Percentiles rank a stretch among this genome's conserved stretches.
Conservation (phyloP, 1,140 invertebrate genomes). For the Diabrotica undecimpunctata region DNA sequence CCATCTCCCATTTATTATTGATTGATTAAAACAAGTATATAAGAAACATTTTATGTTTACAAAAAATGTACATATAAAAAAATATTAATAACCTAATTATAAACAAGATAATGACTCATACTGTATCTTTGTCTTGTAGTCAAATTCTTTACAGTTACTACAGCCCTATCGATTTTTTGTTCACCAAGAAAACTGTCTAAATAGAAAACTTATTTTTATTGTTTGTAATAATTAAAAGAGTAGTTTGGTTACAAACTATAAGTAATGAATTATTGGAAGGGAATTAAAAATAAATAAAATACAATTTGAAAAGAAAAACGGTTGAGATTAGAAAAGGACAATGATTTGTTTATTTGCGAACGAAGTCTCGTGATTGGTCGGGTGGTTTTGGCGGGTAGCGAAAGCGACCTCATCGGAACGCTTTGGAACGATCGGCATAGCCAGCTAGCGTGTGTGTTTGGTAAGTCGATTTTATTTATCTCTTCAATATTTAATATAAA, state of each 20-base stretch:
- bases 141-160: no score
- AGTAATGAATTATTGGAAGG: not conserved
- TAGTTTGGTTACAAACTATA: not conserved
- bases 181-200: no score
- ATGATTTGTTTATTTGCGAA: slow-evolving; percentile 16
- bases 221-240: no score
- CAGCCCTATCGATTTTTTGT: no score
- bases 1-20: no score
- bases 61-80: no score
- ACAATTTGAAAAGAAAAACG: slow-evolving; percentile 20
- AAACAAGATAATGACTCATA: no score
- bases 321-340: slow-evolving; percentile 20
- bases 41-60: no score
- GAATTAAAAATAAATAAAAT: not conserved
- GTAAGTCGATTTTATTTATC: slow-evolving; percentile 21
- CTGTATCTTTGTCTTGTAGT: no score
- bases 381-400: slow-evolving; percentile 16
- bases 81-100: no score
- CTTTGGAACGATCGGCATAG: slow-evolving; percentile 20
- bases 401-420: slow-evolving; percentile 18
- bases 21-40: no score
- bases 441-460: slow-evolving; percentile 20
- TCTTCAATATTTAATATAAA: slow-evolving; percentile 21
- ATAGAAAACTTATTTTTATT: no score
- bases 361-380: slow-evolving; percentile 5